phyloP scores from a whole-genome alignment of 2,113 vertebrate genomes.

The Eubucco bourcierii region DNA sequence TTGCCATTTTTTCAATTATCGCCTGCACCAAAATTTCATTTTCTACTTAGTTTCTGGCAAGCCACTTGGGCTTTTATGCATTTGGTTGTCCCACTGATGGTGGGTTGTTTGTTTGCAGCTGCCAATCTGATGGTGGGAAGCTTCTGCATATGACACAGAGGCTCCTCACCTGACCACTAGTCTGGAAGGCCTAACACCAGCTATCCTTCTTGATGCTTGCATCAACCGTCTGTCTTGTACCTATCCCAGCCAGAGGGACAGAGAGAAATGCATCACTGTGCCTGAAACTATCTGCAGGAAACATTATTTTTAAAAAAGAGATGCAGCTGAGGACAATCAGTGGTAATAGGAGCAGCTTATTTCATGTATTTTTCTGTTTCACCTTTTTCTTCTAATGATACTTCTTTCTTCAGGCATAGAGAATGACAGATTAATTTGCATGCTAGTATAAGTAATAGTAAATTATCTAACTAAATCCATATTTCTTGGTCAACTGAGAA shows the following conservation, averaged over 20 bases:
- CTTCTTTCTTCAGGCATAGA: background rate
- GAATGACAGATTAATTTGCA: conserved; percentile 20
- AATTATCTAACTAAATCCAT: conserved; percentile 26
- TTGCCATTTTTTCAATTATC: background rate
- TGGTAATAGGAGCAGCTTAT: background rate
- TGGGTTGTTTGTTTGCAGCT: background rate
- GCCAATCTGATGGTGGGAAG: background rate
- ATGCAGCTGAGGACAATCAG: background rate
- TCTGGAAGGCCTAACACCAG: background rate
- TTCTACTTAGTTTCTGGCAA: background rate
- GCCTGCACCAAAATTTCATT: background rate
- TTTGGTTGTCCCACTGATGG: background rate
- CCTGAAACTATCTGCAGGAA: background rate
- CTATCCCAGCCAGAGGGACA: background rate
- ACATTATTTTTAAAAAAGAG: background rate
- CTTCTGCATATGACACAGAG: background rate
- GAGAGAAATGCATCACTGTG: background rate
- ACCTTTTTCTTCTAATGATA: background rate
- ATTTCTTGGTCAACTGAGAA: background rate
- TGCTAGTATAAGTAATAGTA: background rate
- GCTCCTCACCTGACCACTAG: background rate
- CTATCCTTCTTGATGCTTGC: background rate
- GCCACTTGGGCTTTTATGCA: background rate
- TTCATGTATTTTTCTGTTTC: background rate
- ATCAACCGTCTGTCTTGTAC: background rate